Percentiles rank a stretch among this genome's conserved stretches.
phyloP scores from a whole-genome alignment of 2,888 invertebrate species.

The Ernsta delagoae region DNA sequence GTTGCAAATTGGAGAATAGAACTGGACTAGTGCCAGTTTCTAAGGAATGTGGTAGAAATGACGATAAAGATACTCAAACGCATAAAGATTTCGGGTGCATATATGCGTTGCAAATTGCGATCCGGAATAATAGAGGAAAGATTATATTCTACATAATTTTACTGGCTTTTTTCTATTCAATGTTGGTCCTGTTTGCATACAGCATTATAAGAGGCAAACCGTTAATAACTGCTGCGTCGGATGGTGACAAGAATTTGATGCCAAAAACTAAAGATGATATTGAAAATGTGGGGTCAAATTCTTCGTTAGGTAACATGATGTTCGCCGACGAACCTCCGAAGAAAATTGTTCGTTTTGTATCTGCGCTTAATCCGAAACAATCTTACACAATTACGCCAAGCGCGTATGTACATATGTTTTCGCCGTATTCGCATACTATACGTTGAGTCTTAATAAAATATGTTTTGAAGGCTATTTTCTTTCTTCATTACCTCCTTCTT shows the following conservation, averaged over 20 bases:
- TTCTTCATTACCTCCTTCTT: too few species aligned
- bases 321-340: slow-evolving; percentile 67
- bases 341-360: slow-evolving; percentile 68
- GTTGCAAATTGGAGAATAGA: slow-evolving; percentile 63
- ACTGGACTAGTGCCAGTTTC: slow-evolving; percentile 57
- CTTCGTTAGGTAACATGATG: slow-evolving; percentile 61
- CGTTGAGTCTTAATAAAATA: slow-evolving; percentile 32
- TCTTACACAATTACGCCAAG: slow-evolving; percentile 61
- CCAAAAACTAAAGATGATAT: slow-evolving; percentile 45
- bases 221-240: slow-evolving; percentile 54
- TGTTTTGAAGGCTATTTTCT: too few species aligned
- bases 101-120: slow-evolving; percentile 54
- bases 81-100: slow-evolving; percentile 64
- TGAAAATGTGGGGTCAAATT: slow-evolving; percentile 46
- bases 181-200: slow-evolving; percentile 64
- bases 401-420: slow-evolving; percentile 44
- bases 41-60: slow-evolving; percentile 54
- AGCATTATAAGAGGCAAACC: slow-evolving; percentile 68
- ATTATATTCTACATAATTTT: slow-evolving; percentile 61
- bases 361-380: slow-evolving; percentile 66
- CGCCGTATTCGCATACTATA: slow-evolving; percentile 40
- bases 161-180: slow-evolving; percentile 50
- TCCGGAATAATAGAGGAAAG: slow-evolving; percentile 56
- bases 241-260: slow-evolving; percentile 48
- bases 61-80: slow-evolving; percentile 45